Evolutionary conservation across 2,113 vertebrate species (phyloP).

Genomic region (human): DNA sequence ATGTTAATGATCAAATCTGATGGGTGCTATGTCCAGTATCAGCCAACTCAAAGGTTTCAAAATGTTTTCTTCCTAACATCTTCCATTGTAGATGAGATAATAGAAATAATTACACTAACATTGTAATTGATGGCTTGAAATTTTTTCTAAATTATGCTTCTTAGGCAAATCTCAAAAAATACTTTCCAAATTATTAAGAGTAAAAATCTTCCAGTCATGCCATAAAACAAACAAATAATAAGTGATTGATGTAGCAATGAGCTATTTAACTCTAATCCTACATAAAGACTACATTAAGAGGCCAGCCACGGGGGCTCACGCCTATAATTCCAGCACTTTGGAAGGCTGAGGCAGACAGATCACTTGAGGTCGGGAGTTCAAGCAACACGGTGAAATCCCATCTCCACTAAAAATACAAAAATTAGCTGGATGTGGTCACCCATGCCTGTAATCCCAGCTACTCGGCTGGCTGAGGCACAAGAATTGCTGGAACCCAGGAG

Average conservation of each 20-base stretch:
- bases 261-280: neutral
- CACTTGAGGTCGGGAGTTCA: neutral
- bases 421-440: too few species aligned
- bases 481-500: too few species aligned
- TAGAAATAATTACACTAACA: neutral
- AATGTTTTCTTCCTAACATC: neutral
- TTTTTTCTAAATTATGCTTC: neutral
- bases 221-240: neutral
- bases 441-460: too few species aligned
- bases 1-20: neutral
- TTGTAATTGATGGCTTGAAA: neutral
- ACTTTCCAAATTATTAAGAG: neutral
- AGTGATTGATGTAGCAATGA: neutral
- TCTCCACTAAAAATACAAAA: too few species aligned
- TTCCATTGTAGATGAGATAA: neutral
- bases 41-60: neutral
- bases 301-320: too few species aligned
- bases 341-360: neutral
- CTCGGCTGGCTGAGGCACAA: too few species aligned
- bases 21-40: neutral
- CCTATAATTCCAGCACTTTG: neutral
- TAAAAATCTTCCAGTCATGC: neutral
- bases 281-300: neutral
- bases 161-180: neutral
- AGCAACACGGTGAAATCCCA: neutral